Evolutionary conservation across 2,888 invertebrate species (phyloP).

Genomic region (Hololepta plana): DNA sequence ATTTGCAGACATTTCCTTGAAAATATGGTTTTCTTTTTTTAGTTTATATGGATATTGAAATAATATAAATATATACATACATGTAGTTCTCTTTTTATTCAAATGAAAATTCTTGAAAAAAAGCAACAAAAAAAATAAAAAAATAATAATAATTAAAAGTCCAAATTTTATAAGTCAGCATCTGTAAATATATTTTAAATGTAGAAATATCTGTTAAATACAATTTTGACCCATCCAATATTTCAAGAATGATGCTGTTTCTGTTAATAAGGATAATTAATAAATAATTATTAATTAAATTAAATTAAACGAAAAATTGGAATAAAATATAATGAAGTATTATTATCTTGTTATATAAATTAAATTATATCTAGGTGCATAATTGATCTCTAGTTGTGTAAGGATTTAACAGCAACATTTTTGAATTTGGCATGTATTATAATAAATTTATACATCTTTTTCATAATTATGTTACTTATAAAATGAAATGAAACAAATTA

Average conservation of each 20-base stretch:
- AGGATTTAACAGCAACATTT: slow-evolving; percentile 17
- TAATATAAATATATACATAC: slow-evolving; percentile 4
- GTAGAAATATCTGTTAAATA: slow-evolving; percentile 15
- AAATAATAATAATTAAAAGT: no score
- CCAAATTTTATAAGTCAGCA: slow-evolving; percentile 17
- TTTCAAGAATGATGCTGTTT: slow-evolving; percentile 20
- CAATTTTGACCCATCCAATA: slow-evolving; percentile 9
- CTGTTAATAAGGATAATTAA: slow-evolving; percentile 8
- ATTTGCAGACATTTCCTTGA: slow-evolving; percentile 14
- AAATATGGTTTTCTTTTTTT: slow-evolving; percentile 14
- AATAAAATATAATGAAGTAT: slow-evolving; percentile 16
- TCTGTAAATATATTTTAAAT: slow-evolving; percentile 12
- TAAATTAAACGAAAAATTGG: slow-evolving; percentile 6
- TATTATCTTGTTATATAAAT: slow-evolving; percentile 19
- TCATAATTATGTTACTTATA: slow-evolving; percentile 21
- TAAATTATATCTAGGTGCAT: slow-evolving; percentile 13
- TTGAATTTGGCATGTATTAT: slow-evolving; percentile 19
- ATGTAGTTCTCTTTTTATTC: slow-evolving; percentile 8
- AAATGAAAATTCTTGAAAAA: slow-evolving; percentile 13
- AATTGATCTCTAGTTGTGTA: slow-evolving; percentile 18
- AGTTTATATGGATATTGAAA: slow-evolving; percentile 2
- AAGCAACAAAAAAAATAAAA: no score
- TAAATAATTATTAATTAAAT: slow-evolving; percentile 4
- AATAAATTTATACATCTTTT: slow-evolving; percentile 22
- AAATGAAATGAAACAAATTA: slow-evolving; percentile 17